Conservation (phyloP, 1,140 invertebrate species). For the Palaemon carinicauda region DNA sequence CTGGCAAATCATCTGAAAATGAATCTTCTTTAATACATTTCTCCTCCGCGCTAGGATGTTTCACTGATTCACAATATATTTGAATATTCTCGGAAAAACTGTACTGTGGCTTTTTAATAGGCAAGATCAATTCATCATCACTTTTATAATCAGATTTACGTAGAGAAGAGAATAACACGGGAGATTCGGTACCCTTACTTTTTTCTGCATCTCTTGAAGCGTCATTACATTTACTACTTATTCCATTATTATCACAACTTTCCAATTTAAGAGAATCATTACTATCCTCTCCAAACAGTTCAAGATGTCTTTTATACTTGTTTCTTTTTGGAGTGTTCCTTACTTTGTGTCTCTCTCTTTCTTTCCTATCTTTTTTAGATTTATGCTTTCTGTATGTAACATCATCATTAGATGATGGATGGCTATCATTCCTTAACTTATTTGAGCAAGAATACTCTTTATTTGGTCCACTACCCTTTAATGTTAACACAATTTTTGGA, state of each 20-base stretch:
- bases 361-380: conserved; percentile 42
- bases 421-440: conserved; percentile 43
- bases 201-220: not conserved
- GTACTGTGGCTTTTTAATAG: not conserved
- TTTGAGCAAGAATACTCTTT: conserved; percentile 53
- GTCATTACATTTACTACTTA: not conserved
- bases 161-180: not conserved
- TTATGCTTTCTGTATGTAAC: conserved; percentile 30
- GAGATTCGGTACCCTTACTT: not conserved
- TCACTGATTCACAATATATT: conserved; percentile 6
- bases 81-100: conserved; percentile 20
- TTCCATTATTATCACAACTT: not conserved
- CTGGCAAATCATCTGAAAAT: conserved; percentile 29
- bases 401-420: conserved; percentile 12
- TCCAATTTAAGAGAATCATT: conserved; percentile 24
- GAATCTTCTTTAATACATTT: conserved; percentile 1
- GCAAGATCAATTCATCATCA: not conserved
- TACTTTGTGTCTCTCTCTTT: conserved; percentile 12
- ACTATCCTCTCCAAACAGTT: conserved; percentile 45
- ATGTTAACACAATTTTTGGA: conserved; percentile 44
- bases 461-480: conserved; percentile 36
- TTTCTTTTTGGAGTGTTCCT: conserved; percentile 1
- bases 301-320: conserved; percentile 43
- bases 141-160: conserved; percentile 7
- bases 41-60: not conserved